phyloP scores from a whole-genome alignment of 2,888 invertebrate species.

The Pheosia gnoma region DNA sequence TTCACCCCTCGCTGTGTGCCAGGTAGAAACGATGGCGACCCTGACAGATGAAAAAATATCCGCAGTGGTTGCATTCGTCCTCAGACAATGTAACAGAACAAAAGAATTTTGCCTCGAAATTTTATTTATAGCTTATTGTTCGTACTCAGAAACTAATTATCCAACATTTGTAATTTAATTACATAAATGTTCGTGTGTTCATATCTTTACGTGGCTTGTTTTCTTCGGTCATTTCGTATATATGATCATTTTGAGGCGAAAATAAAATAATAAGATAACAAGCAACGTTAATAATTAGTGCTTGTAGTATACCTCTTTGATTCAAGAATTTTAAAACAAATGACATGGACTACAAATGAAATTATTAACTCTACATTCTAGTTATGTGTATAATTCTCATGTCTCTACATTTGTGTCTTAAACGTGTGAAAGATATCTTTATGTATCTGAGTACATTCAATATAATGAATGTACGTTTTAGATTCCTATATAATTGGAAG shows the following conservation, averaged over 20 bases:
- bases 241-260: slow-evolving; percentile 4
- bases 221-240: neutral
- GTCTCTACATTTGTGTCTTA: neutral
- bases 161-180: slow-evolving; percentile 13
- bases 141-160: slow-evolving; percentile 14
- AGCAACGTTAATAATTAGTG: neutral
- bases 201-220: neutral
- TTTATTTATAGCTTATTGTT: slow-evolving; percentile 23
- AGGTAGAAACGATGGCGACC: slow-evolving; percentile 49
- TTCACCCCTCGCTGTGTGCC: slow-evolving; percentile 60
- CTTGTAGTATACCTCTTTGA: too few species aligned
- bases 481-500: too few species aligned
- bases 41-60: slow-evolving; percentile 38
- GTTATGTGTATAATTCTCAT: slow-evolving; percentile 6
- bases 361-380: slow-evolving; percentile 5
- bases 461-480: slow-evolving; percentile 12
- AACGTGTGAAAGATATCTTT: slow-evolving; percentile 14
- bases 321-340: neutral
- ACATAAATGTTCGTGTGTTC: slow-evolving; percentile 1
- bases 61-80: slow-evolving; percentile 19
- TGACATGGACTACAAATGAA: too few species aligned
- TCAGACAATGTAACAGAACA: slow-evolving; percentile 7
- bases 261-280: slow-evolving; percentile 1
- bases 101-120: slow-evolving; percentile 21
- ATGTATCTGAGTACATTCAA: slow-evolving; percentile 8